Percentiles rank a stretch among this genome's conserved stretches.
Conservation (phyloP, 2,888 invertebrate species). For the Lasioglossum marginatum region DNA sequence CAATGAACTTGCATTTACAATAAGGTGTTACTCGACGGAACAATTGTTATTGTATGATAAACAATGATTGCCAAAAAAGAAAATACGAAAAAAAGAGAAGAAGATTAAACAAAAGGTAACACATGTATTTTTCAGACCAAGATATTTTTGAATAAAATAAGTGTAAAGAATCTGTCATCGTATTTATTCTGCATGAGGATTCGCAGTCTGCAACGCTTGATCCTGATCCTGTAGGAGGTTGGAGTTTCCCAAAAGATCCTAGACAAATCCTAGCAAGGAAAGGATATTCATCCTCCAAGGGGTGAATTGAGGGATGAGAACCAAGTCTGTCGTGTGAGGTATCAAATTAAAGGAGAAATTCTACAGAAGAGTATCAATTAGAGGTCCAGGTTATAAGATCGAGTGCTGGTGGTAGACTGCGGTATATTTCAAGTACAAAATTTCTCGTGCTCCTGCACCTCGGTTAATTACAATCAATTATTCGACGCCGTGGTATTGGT, state of each 20-base stretch:
- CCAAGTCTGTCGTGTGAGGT: not conserved
- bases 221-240: not conserved
- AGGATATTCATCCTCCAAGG: not conserved
- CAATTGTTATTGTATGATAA: constrained; percentile 73
- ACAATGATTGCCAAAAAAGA: constrained; percentile 77
- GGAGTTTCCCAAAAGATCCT: not conserved
- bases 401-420: not conserved
- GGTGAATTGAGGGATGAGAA: not conserved
- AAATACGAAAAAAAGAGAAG: constrained; percentile 52
- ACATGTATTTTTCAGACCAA: constrained; percentile 82
- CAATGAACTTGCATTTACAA: constrained; percentile 55
- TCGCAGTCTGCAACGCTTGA: not conserved
- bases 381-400: not conserved
- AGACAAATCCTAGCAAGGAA: not conserved
- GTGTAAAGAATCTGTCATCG: constrained; percentile 62
- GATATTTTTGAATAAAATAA: constrained; percentile 83
- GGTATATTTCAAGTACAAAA: not conserved
- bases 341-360: not conserved
- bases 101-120: constrained; percentile 70
- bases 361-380: not conserved
- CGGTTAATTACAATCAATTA: constrained; percentile 7
- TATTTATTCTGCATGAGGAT: not conserved
- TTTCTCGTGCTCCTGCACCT: not conserved
- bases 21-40: constrained; percentile 67
- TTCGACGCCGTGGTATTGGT: constrained; percentile 29